These are phyloP conservation scores for Anadara kagoshimensis DNA, from an alignment of 1,140 invertebrate genomes.

Conservation along the genomic window DNA sequence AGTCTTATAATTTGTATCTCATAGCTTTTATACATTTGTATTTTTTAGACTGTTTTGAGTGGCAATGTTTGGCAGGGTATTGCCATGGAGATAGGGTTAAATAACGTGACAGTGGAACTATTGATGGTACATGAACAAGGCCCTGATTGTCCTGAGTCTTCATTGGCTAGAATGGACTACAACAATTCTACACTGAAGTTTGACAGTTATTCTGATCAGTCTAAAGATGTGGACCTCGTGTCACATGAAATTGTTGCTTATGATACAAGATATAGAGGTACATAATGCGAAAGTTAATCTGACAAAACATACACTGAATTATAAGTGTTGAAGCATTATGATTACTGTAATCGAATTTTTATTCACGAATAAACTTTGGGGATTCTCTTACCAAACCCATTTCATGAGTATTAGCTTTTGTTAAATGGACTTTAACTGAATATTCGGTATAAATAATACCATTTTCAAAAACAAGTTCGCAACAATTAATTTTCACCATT, in stretches of 20 bases:
- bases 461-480: no score
- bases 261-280: conserved; percentile 83
- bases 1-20: not conserved
- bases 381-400: no score
- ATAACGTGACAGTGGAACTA: conserved; percentile 89
- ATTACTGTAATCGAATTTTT: no score
- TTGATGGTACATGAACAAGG: conserved; percentile 67
- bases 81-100: conserved; percentile 87
- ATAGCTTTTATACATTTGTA: no score
- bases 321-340: no score
- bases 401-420: no score
- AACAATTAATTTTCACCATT: no score
- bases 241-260: conserved; percentile 92
- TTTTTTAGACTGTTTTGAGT: conserved; percentile 67
- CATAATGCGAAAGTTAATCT: no score
- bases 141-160: conserved; percentile 73
- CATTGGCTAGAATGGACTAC: conserved; percentile 92
- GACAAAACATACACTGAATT: no score
- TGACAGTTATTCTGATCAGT: conserved; percentile 89
- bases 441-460: no score
- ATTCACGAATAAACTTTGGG: no score
- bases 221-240: conserved; percentile 93
- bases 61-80: conserved; percentile 81
- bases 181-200: conserved; percentile 90
- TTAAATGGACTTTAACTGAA: no score